These are phyloP conservation scores for Gymnocheta viridis DNA, from an alignment of 2,888 invertebrate species.

Conservation along the genomic window DNA sequence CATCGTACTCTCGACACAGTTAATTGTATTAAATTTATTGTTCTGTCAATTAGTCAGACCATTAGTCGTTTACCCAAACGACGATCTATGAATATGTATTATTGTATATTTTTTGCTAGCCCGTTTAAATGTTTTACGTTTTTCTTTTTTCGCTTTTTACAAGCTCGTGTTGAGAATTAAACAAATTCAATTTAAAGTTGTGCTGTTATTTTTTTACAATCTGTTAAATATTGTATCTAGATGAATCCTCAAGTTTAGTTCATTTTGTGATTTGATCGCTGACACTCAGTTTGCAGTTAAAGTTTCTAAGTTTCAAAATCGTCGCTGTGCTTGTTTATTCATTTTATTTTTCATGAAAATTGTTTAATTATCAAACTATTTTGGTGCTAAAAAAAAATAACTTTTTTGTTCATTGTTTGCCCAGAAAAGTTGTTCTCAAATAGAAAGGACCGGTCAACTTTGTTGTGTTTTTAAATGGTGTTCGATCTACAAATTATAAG, in stretches of 20 bases:
- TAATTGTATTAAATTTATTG: conserved; percentile 38
- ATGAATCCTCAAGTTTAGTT: conserved; percentile 79
- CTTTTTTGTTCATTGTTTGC: background rate
- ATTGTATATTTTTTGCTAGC: conserved; percentile 20
- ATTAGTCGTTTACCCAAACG: conserved; percentile 21
- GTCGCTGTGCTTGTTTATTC: background rate
- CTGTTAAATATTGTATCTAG: conserved; percentile 79
- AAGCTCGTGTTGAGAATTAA: conserved; percentile 59
- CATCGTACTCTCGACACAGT: background rate
- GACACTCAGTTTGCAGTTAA: conserved; percentile 63
- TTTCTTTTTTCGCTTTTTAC: conserved; percentile 25
- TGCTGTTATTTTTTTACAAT: conserved; percentile 47
- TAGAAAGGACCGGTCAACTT: conserved; percentile 12
- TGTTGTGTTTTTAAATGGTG: conserved; percentile 64
- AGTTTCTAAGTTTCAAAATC: conserved; percentile 40
- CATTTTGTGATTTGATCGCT: conserved; percentile 76
- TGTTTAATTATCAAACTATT: background rate
- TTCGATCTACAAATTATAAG: conserved; percentile 68
- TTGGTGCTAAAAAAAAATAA: background rate
- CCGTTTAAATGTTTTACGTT: conserved; percentile 37
- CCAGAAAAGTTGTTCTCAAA: background rate
- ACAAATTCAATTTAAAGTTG: conserved; percentile 52
- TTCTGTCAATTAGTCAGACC: conserved; percentile 34
- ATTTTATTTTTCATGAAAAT: background rate
- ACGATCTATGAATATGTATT: conserved; percentile 10